Conservation (phyloP, 2,797 vertebrate genomes). For the Macropus fuliginosus region DNA sequence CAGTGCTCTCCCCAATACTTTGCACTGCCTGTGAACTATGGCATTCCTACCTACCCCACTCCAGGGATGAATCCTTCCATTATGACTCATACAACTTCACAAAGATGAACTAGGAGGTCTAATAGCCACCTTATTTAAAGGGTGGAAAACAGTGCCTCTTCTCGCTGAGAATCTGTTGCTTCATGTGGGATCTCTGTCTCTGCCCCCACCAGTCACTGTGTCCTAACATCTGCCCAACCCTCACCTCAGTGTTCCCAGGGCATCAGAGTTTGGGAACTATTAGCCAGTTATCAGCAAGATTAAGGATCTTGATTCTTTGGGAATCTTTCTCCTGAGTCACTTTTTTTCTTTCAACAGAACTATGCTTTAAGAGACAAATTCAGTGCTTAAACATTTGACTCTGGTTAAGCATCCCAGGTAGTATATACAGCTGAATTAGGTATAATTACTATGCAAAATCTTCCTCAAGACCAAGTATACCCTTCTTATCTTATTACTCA, state of each 20-base stretch:
- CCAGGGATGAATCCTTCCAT: not conserved
- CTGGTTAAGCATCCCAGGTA: not conserved
- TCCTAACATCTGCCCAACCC: not conserved
- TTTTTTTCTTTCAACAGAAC: not conserved
- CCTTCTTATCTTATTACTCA: not conserved
- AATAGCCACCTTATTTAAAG: not conserved
- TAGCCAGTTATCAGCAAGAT: not conserved
- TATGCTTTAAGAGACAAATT: not conserved
- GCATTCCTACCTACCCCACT: not conserved
- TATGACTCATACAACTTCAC: not conserved
- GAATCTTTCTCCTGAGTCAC: not conserved
- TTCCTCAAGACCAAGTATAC: not conserved
- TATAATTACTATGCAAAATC: not conserved
- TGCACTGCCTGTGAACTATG: not conserved
- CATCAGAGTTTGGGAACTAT: not conserved
- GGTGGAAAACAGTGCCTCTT: not conserved
- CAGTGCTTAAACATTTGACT: not conserved
- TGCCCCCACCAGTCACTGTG: not conserved
- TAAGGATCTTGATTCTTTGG: not conserved
- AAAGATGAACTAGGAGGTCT: not conserved
- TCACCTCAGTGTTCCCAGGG: not conserved
- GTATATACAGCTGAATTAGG: not conserved
- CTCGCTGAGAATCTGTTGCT: not conserved
- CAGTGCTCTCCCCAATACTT: not conserved
- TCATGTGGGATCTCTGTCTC: not conserved